Conservation (phyloP, 1,140 invertebrate genomes). For the Tribolium castaneum region DNA sequence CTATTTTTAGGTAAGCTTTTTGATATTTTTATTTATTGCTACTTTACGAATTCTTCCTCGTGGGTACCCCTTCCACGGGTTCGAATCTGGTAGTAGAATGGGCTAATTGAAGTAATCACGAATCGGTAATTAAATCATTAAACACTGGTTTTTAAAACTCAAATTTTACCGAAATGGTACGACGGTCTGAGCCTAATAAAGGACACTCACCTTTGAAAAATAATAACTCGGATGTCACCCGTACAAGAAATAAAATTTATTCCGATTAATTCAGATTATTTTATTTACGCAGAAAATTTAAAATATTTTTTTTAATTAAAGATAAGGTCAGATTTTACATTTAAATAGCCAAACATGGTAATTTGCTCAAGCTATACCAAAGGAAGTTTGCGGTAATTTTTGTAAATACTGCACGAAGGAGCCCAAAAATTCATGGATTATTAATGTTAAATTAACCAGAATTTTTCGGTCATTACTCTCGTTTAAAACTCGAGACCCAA, state of each 20-base stretch:
- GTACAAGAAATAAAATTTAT: too few relatives aligned
- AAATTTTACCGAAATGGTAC: background rate
- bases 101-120: background rate
- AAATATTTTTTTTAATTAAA: background rate
- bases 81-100: background rate
- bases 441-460: background rate
- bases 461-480: background rate
- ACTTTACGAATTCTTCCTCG: background rate
- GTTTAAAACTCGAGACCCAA: background rate
- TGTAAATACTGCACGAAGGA: background rate
- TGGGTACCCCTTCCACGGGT: conserved; percentile 14
- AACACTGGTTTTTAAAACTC: background rate
- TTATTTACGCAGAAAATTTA: background rate
- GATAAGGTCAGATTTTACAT: too few relatives aligned
- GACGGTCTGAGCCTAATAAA: conserved; percentile 6
- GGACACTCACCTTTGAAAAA: background rate
- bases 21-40: conserved; percentile 16
- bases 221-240: background rate
- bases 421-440: background rate
- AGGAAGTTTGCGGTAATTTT: background rate
- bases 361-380: too few relatives aligned
- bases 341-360: too few relatives aligned
- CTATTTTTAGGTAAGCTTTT: conserved; percentile 38
- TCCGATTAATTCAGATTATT: too few relatives aligned
- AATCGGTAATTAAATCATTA: background rate